phyloP scores from a whole-genome alignment of 2,797 vertebrate genomes.

The Enteromius thamalakanensis region DNA sequence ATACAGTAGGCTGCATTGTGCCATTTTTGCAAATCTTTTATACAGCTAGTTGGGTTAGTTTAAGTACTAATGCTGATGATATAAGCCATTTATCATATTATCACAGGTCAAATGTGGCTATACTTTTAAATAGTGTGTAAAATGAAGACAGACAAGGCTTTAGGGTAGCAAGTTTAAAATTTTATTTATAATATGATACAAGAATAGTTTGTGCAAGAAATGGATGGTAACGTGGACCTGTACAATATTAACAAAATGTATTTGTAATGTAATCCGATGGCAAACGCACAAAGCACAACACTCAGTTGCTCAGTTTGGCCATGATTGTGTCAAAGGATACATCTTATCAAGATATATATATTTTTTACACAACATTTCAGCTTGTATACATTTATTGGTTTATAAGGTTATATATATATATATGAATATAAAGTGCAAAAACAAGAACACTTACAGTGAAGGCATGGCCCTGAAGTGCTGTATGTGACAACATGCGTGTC shows the following conservation, averaged over 20 bases:
- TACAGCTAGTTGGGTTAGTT: not conserved
- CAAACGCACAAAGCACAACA: slow-evolving; percentile 74
- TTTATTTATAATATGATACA: slow-evolving; percentile 99
- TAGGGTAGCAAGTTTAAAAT: slow-evolving; percentile 76
- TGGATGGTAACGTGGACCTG: slow-evolving; percentile 87
- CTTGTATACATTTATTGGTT: slow-evolving; percentile 70
- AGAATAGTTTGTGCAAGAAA: slow-evolving; percentile 98
- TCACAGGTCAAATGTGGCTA: not conserved
- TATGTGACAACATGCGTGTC: slow-evolving; percentile 64
- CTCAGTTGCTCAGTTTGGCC: slow-evolving; percentile 65
- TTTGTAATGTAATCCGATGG: slow-evolving; percentile 65
- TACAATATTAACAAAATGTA: slow-evolving; percentile 81
- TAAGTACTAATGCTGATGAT: not conserved
- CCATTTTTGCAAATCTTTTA: not conserved
- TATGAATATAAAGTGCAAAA: slow-evolving; percentile 95
- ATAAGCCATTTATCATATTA: not conserved
- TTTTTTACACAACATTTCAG: slow-evolving; percentile 72
- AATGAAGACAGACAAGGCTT: slow-evolving; percentile 27
- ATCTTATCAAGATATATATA: slow-evolving; percentile 66
- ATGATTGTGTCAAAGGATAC: slow-evolving; percentile 67
- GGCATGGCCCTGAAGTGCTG: slow-evolving; percentile 82
- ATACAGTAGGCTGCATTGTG: no score
- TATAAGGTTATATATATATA: slow-evolving; percentile 70
- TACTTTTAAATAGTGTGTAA: not conserved
- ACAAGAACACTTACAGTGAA: slow-evolving; percentile 76